Evolutionary conservation across 2,113 vertebrate genomes (phyloP).

Genomic region (Anguilla rostrata): DNA sequence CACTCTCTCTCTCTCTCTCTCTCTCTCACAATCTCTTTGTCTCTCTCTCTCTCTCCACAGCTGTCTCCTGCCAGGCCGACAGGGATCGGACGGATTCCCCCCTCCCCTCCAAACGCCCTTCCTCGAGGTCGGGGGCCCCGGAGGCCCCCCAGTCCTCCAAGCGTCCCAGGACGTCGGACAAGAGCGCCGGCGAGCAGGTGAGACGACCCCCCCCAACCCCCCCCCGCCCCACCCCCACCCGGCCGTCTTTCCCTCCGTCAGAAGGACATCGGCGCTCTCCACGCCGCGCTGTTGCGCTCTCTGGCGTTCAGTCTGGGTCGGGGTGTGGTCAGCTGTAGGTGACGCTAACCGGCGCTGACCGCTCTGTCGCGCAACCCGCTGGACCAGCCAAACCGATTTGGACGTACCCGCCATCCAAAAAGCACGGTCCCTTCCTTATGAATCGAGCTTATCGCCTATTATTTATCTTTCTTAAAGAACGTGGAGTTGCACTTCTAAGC

Average conservation of each 20-base stretch:
- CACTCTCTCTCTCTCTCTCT: conserved; percentile 15
- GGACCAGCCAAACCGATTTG: not conserved
- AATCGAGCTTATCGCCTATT: not conserved
- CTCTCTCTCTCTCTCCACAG: conserved; percentile 55
- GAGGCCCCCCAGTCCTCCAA: conserved; percentile 80
- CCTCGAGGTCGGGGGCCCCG: conserved; percentile 70
- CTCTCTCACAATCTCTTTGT: too few species aligned
- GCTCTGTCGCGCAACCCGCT: not conserved
- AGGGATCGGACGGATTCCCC: conserved; percentile 77
- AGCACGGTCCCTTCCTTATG: not conserved
- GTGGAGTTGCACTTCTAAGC: conserved; percentile 1
- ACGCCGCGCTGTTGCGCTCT: not conserved
- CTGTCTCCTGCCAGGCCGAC: conserved; percentile 71
- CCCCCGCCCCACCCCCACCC: too few species aligned
- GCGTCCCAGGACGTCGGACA: conserved; percentile 70
- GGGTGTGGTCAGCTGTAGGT: not conserved
- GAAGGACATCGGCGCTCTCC: too few species aligned
- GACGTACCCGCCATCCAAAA: not conserved
- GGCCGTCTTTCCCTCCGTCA: too few species aligned
- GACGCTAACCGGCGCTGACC: not conserved
- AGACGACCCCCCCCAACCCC: not conserved
- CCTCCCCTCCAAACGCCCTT: conserved; percentile 74
- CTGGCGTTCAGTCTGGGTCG: not conserved
- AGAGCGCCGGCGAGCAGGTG: conserved; percentile 20
- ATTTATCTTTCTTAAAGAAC: not conserved